Evolutionary conservation across 1,140 invertebrate genomes (phyloP), one percentile per base, ranked within the genome.

Genomic region (Nomia melanderi): DNA sequence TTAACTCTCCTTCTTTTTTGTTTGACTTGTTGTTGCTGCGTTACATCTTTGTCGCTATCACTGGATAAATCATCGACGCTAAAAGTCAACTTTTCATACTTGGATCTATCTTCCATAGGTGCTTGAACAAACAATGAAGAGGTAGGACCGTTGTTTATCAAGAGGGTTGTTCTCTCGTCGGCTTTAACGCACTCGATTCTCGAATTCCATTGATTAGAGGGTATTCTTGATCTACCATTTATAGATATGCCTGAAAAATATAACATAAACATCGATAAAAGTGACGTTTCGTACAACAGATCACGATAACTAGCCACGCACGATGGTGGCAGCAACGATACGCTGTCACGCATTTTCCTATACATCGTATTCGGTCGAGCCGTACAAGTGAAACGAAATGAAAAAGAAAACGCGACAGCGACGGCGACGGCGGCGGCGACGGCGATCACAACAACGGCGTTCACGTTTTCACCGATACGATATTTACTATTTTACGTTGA

Each of bases 61-160:
- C 95, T 95, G 25, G 94, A 95, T 7, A 94, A 88, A 60, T 94
- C 93, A 74, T 94, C 95, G 0, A 88, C 88, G 63, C 93, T 93
- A 79, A 93, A 93, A 2, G 93, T 93, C n/a, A 96, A 89, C 85
- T 96, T 96, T 81, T 96, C 96, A 84, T 96, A 96, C 81, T 96
- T 96, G n/a, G 95, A 96, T 17, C 95, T 92, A 90, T 96, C 95
- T 81, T 96, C 95, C 0, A 95, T 79, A 0, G 95, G 95, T 0
- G 94, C 93, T 78, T 94, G 93, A 0, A 95, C 94, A 83, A 95
- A 96, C 1, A 92, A 92, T 3, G 93, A 93, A 11, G 93, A 93
- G 5, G 87, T 87, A 0, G 92, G 86, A 79, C 83, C 88, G 23
- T 88, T 81, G 50, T 92, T 89, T 0, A 84, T 83, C 2, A 90